These are phyloP conservation scores for Atta colombica DNA, from an alignment of 1,140 invertebrate species.

Conservation along the genomic window DNA sequence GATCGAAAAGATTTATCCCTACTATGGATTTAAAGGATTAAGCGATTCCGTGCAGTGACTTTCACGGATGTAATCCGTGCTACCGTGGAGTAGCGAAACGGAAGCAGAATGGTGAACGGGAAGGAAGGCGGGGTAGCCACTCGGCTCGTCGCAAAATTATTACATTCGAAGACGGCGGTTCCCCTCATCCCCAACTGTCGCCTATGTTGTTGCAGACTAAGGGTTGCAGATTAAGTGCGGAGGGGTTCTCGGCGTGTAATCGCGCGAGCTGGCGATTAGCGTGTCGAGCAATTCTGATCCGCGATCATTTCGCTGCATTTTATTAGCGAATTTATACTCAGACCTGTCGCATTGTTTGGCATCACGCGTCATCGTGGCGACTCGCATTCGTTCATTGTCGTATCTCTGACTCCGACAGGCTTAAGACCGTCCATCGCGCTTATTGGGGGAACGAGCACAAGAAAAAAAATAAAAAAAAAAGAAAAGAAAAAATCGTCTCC, in stretches of 20 bases:
- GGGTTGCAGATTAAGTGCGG: not conserved
- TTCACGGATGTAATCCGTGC: slow-evolving; percentile 43
- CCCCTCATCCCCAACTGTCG: slow-evolving; percentile 74
- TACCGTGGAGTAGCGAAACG: slow-evolving; percentile 17
- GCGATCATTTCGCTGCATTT: slow-evolving; percentile 82
- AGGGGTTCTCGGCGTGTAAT: slow-evolving; percentile 67
- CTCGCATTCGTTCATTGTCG: slow-evolving; percentile 73
- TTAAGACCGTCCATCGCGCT: not conserved
- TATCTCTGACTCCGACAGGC: slow-evolving; percentile 65
- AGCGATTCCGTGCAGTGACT: slow-evolving; percentile 50
- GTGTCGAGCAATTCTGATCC: slow-evolving; percentile 76
- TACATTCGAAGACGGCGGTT: slow-evolving; percentile 58
- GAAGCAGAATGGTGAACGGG: slow-evolving; percentile 16
- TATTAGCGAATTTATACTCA: slow-evolving; percentile 84
- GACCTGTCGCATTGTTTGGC: slow-evolving; percentile 61
- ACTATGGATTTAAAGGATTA: slow-evolving; percentile 28
- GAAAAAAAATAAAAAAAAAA: not conserved
- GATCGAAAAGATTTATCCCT: slow-evolving; percentile 32
- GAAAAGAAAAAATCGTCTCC: slow-evolving; percentile 11
- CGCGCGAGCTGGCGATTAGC: slow-evolving; percentile 57
- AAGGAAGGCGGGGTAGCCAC: not conserved
- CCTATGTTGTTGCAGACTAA: slow-evolving; percentile 79
- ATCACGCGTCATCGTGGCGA: slow-evolving; percentile 28
- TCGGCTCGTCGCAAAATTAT: slow-evolving; percentile 58
- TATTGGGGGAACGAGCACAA: not conserved